Evolutionary conservation across 2,797 vertebrate genomes (phyloP).

Genomic region (Sylvilagus floridanus): DNA sequence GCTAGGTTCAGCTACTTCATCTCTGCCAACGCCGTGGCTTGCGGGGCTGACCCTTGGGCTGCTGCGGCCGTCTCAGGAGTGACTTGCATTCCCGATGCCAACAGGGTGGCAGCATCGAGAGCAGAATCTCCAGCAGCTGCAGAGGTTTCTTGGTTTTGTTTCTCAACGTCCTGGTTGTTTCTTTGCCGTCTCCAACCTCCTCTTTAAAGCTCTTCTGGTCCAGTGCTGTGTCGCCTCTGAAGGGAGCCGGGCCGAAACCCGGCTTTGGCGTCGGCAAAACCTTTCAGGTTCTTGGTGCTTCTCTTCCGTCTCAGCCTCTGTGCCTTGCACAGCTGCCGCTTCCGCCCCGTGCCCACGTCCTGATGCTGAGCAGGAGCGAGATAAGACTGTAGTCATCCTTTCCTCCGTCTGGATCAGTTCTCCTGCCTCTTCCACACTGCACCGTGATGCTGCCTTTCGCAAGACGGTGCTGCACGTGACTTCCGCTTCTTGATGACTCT

Average conservation of each 20-base stretch:
- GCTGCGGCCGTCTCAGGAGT: slow-evolving; percentile 98
- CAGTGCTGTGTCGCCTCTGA: slow-evolving; percentile 96
- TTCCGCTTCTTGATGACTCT: slow-evolving; percentile 92
- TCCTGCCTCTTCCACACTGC: slow-evolving; percentile 91
- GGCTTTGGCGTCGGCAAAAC: slow-evolving; percentile 92
- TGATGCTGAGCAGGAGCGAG: slow-evolving; percentile 93
- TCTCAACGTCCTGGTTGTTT: slow-evolving; percentile 97
- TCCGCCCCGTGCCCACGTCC: slow-evolving; percentile 93
- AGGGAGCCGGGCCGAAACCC: slow-evolving; percentile 92
- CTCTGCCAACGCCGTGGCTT: slow-evolving; percentile 96
- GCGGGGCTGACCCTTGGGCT: slow-evolving; percentile 97
- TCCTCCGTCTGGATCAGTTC: slow-evolving; percentile 90
- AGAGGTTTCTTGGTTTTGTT: slow-evolving; percentile 94
- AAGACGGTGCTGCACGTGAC: slow-evolving; percentile 93
- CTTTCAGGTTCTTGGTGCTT: slow-evolving; percentile 92
- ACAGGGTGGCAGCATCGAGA: slow-evolving; percentile 95
- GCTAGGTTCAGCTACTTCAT: slow-evolving; percentile 96
- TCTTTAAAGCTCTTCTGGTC: slow-evolving; percentile 95
- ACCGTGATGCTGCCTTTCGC: slow-evolving; percentile 94
- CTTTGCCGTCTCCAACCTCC: slow-evolving; percentile 97
- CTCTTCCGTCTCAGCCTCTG: slow-evolving; percentile 93
- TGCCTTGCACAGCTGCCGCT: slow-evolving; percentile 95
- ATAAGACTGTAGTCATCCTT: slow-evolving; percentile 93
- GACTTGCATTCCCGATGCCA: slow-evolving; percentile 96
- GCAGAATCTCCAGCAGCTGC: slow-evolving; percentile 92